Percentiles rank a stretch among this genome's conserved stretches.
Evolutionary conservation across 2,113 vertebrate species (phyloP).

Genomic region (Thunnus maccoyii): DNA sequence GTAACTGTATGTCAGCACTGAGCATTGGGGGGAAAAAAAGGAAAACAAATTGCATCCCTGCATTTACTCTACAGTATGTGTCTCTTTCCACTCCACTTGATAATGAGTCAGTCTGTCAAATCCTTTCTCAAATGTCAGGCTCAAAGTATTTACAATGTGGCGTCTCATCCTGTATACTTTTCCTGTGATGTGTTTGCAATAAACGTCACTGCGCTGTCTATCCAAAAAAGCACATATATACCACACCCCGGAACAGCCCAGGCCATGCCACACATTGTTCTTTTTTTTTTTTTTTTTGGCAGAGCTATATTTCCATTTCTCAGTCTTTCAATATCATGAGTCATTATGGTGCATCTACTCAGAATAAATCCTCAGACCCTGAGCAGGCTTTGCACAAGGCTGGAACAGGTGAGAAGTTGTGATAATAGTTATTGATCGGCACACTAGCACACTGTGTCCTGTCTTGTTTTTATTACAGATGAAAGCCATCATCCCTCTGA

Average conservation of each 20-base stretch:
- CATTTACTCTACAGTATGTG: conserved; percentile 32
- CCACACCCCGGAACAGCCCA: neutral
- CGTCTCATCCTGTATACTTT: conserved; percentile 15
- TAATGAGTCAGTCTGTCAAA: conserved; percentile 73
- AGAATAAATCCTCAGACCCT: conserved; percentile 52
- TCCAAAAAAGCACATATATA: neutral
- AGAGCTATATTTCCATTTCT: conserved; percentile 1
- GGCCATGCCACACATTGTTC: neutral
- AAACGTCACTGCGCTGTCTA: neutral
- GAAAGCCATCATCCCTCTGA: conserved; percentile 50
- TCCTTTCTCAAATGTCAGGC: conserved; percentile 59
- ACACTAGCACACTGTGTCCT: conserved; percentile 52
- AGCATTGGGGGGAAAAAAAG: conserved; percentile 33
- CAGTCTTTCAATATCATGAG: conserved; percentile 23
- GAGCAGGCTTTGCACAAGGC: conserved; percentile 8
- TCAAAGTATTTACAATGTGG: conserved; percentile 39
- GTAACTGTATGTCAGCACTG: conserved; percentile 64
- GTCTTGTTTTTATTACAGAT: conserved; percentile 70
- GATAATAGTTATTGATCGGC: conserved; percentile 78
- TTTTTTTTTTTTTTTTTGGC: neutral
- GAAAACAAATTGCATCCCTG: conserved; percentile 58
- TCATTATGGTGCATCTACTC: conserved; percentile 24
- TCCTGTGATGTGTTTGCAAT: conserved; percentile 35
- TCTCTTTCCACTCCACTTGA: conserved; percentile 52
- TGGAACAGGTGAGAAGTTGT: conserved; percentile 68